Conservation (phyloP, 2,797 vertebrate species). For the Chromobotia macracanthus region DNA sequence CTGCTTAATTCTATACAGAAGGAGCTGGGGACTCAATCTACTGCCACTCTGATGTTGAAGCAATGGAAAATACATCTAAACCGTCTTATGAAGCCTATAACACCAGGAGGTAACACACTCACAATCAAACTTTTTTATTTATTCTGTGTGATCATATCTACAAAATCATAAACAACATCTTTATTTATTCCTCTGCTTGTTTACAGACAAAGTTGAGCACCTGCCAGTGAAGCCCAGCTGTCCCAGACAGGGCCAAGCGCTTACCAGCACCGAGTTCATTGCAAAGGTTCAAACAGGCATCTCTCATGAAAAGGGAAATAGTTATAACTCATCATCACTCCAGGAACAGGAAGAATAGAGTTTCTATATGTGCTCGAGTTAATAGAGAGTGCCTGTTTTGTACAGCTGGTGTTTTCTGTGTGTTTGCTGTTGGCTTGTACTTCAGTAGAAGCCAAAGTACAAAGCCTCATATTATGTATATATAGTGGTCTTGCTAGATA, state of each 20-base stretch:
- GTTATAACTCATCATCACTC: slow-evolving; percentile 45
- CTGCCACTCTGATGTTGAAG: slow-evolving; percentile 56
- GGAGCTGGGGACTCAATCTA: slow-evolving; percentile 63
- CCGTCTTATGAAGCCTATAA: slow-evolving; percentile 78
- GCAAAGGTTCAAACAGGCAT: slow-evolving; percentile 70
- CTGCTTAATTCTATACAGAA: slow-evolving; percentile 64
- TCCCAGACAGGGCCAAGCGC: slow-evolving; percentile 72
- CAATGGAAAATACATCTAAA: slow-evolving; percentile 83
- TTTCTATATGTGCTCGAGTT: background rate
- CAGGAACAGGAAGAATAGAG: slow-evolving; percentile 49
- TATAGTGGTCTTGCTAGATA: background rate
- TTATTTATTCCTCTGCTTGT: slow-evolving; percentile 25
- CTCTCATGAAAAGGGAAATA: slow-evolving; percentile 39
- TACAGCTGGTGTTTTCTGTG: background rate
- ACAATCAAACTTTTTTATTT: background rate
- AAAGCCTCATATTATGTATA: background rate
- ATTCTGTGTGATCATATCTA: too few relatives aligned
- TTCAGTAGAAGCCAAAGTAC: background rate
- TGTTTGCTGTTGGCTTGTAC: background rate
- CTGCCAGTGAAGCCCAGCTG: slow-evolving; percentile 61
- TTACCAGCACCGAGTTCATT: slow-evolving; percentile 81
- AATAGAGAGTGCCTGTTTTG: background rate
- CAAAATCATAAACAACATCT: background rate
- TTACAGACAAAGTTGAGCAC: slow-evolving; percentile 69
- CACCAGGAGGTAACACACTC: slow-evolving; percentile 68